phyloP scores from a whole-genome alignment of 2,888 invertebrate species.

The Oscheius sp. region DNA sequence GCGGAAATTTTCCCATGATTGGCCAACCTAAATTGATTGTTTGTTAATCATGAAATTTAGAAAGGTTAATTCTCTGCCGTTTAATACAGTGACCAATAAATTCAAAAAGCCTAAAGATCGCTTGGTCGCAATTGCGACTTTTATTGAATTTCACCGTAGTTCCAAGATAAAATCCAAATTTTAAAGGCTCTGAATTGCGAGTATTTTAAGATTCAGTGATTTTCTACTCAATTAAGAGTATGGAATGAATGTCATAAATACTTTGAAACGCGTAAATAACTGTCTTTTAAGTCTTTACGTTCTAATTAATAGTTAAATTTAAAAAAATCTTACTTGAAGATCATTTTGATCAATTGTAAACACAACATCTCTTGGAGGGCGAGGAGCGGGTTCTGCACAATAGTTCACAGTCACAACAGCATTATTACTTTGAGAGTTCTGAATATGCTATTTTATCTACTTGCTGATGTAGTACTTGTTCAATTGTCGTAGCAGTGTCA shows the following conservation, averaged over 20 bases:
- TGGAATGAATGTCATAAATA: too few species aligned
- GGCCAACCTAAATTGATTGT: conserved; percentile 53
- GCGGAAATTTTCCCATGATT: conserved; percentile 68
- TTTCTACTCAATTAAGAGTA: too few species aligned
- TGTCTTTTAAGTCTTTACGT: background rate
- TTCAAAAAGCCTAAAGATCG: too few species aligned
- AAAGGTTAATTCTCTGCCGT: background rate
- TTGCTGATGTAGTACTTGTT: conserved; percentile 47
- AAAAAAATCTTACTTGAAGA: conserved; percentile 44
- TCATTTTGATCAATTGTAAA: conserved; percentile 68
- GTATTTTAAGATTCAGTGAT: too few species aligned
- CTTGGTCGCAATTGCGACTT: too few species aligned
- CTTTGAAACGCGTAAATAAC: too few species aligned
- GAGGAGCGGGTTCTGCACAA: conserved; percentile 68
- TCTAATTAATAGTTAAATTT: background rate
- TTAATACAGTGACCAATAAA: too few species aligned
- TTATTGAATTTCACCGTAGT: too few species aligned
- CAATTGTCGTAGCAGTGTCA: conserved; percentile 63
- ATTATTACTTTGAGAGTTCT: conserved; percentile 48
- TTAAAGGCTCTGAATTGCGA: too few species aligned
- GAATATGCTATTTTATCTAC: background rate
- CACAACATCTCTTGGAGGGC: conserved; percentile 67
- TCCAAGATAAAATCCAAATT: too few species aligned
- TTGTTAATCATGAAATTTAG: background rate
- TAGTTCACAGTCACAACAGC: conserved; percentile 67